These are phyloP conservation scores for Diarsia rubi DNA, from an alignment of 2,888 invertebrate species.

Conservation along the genomic window DNA sequence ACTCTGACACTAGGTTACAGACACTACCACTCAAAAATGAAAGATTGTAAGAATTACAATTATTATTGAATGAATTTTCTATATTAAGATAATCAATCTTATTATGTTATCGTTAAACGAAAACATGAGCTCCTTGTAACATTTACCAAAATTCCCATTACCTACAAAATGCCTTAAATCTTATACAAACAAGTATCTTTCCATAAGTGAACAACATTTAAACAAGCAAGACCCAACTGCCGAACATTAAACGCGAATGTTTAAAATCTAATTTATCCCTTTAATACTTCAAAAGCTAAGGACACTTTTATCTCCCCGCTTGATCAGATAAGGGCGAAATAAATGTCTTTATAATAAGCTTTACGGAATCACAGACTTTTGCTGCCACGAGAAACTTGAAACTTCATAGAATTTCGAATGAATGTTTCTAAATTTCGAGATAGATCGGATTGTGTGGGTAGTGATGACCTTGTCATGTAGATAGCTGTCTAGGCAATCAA, in stretches of 20 bases:
- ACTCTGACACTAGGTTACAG: no score
- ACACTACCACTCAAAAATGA: no score
- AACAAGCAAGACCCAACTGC: slow-evolving; percentile 26
- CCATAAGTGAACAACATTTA: slow-evolving; percentile 25
- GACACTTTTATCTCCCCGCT: slow-evolving; percentile 50
- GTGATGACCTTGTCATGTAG: not conserved
- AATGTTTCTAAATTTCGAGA: not conserved
- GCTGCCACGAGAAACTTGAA: not conserved
- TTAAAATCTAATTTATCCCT: slow-evolving; percentile 59
- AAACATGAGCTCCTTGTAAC: not conserved
- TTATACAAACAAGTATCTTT: slow-evolving; percentile 26
- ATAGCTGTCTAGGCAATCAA: not conserved
- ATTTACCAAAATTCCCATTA: not conserved
- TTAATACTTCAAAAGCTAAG: slow-evolving; percentile 50
- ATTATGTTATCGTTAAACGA: not conserved
- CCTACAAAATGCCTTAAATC: slow-evolving; percentile 8
- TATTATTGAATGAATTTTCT: not conserved
- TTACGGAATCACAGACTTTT: slow-evolving; percentile 27
- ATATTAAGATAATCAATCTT: not conserved
- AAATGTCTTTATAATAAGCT: slow-evolving; percentile 56
- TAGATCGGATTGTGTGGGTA: not conserved
- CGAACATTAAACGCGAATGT: slow-evolving; percentile 36
- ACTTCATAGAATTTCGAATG: not conserved
- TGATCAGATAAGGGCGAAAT: slow-evolving; percentile 56
- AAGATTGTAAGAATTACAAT: no score